These are phyloP conservation scores for Spodoptera picta DNA, from an alignment of 2,888 invertebrate genomes.

Conservation along the genomic window DNA sequence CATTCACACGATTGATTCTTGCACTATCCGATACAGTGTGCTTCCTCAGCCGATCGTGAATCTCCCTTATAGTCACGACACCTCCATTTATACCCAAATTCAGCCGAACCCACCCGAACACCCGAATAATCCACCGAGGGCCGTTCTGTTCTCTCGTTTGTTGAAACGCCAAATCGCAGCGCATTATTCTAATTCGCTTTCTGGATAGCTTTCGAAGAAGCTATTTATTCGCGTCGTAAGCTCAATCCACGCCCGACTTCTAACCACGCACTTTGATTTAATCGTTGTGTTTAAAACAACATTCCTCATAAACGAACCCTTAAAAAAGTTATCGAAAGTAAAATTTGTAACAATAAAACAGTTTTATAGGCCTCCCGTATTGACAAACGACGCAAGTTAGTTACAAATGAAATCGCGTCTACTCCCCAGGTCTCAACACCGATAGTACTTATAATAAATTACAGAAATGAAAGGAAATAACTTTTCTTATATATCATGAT, in stretches of 20 bases:
- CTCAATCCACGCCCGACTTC: constrained; percentile 67
- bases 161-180: constrained; percentile 87
- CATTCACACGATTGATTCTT: constrained; percentile 59
- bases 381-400: constrained; percentile 64
- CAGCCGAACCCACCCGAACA: constrained; percentile 76
- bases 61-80: constrained; percentile 74
- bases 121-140: constrained; percentile 86
- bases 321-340: constrained; percentile 19
- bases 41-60: constrained; percentile 59
- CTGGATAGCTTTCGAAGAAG: constrained; percentile 86
- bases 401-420: constrained; percentile 67
- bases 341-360: constrained; percentile 38
- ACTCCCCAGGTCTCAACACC: constrained; percentile 63
- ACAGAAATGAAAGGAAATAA: constrained; percentile 71
- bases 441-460: constrained; percentile 71
- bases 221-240: constrained; percentile 85
- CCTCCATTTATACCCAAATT: constrained; percentile 85
- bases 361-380: constrained; percentile 45
- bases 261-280: constrained; percentile 57
- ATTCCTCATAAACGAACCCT: constrained; percentile 28
- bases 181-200: constrained; percentile 88
- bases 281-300: constrained; percentile 65
- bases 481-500: constrained; percentile 75
- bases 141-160: constrained; percentile 84
- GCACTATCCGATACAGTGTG: constrained; percentile 63